phyloP scores from a whole-genome alignment of 1,140 invertebrate species.

The Brachionus asplanchnoidis region DNA sequence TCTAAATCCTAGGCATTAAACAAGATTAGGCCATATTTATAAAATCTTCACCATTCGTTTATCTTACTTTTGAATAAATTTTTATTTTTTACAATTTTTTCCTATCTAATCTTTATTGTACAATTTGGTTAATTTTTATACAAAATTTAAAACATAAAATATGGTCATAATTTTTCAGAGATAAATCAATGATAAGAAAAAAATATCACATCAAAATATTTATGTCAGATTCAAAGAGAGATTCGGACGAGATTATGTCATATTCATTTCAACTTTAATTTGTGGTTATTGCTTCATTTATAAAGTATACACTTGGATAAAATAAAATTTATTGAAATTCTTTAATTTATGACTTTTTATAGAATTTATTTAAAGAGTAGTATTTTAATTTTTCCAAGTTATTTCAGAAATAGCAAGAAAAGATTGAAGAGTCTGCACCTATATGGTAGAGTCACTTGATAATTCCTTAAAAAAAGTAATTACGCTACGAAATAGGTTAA shows the following conservation, averaged over 20 bases:
- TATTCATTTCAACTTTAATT: no score
- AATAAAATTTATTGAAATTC: background rate
- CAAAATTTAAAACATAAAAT: no score
- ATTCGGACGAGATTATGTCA: no score
- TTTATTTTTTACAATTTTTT: background rate
- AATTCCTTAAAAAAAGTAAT: background rate
- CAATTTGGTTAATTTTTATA: no score
- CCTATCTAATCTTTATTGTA: no score
- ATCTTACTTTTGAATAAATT: background rate
- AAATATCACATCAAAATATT: background rate
- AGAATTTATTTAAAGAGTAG: no score
- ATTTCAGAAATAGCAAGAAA: background rate
- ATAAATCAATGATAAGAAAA: slow-evolving; percentile 3
- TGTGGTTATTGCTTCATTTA: background rate
- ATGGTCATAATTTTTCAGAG: background rate
- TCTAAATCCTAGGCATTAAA: background rate
- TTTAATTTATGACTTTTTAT: no score
- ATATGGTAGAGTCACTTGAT: background rate
- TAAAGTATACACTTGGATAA: background rate
- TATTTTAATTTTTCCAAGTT: background rate
- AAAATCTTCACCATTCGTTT: background rate
- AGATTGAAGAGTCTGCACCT: background rate
- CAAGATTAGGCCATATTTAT: background rate
- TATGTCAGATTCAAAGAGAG: background rate
- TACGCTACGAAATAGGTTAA: background rate